Evolutionary conservation across 30 jellyfish, hydroid and myxozoan genomes (phyloP), one percentile per base, ranked within the genome.

Genomic region (Nemopilema nomurai): DNA sequence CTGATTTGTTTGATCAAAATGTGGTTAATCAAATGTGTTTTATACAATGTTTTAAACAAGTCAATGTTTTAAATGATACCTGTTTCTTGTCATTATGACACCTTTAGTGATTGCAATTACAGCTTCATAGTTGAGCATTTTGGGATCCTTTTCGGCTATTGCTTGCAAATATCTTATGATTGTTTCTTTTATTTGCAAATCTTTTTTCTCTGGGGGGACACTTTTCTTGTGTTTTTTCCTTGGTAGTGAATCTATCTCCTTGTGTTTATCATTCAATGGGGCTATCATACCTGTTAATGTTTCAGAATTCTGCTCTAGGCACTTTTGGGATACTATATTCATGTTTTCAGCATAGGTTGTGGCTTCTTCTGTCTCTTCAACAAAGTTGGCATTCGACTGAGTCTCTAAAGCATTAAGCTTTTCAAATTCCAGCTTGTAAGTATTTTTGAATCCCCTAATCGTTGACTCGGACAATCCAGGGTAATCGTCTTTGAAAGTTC

Each of bases 401-500:
- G n/a, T 4, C 80, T 25, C 80, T 4, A 18, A 52, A 18, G 63
- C 76, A 1, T 31, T 69, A 18, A 33, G 18, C 21, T 62, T 81
- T 1, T 26, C 83, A 24, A 81, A 75, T 69, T 81, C 83, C 26
- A 49, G 51, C n/a, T 51, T 51, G 68, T 72, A 85, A 25, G 25
- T 65, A n/a, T 85, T 74, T 64, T 65, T 85, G 85, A 86, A 86
- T 0, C 87, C 87, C 57, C 95, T 67, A 49, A 77, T 82, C 50
- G 95, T 86, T 33, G 89, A 73, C 49, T 86, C 95, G 16, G 87
- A 73, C 21, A 86, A 72, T 8, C 83, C 81, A 7, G 95, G 95
- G 62, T 71, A 77, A 8, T 30, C 50, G 1, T 69, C 85, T 68
- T 76, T 77, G 53, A 76, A 86, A 27, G 24, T 49, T 57, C 85